These are phyloP conservation scores for Calephelis virginiensis DNA, from an alignment of 1,140 invertebrate genomes.

Conservation along the genomic window DNA sequence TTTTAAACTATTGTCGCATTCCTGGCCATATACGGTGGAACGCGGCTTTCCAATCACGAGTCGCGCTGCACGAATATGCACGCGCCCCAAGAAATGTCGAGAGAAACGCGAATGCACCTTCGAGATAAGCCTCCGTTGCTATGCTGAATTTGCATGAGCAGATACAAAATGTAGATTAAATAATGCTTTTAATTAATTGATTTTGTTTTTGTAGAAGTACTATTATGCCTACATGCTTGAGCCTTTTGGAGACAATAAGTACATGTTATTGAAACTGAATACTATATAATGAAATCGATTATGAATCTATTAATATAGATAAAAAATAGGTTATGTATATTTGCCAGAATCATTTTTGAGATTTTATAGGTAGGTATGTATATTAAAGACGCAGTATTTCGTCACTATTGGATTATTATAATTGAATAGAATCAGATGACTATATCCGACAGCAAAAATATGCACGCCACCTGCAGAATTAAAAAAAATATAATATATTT, in stretches of 20 bases:
- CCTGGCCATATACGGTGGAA: constrained; percentile 37
- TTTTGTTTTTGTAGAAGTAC: not conserved
- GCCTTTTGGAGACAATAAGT: constrained; percentile 29
- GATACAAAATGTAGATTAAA: constrained; percentile 39
- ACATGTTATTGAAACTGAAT: not conserved
- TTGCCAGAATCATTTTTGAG: too few relatives aligned
- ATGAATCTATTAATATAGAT: too few relatives aligned
- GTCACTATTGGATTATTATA: too few relatives aligned
- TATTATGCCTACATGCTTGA: constrained; percentile 28
- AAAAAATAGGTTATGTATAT: too few relatives aligned
- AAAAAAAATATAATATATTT: too few relatives aligned
- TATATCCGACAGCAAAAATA: too few relatives aligned
- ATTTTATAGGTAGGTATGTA: too few relatives aligned
- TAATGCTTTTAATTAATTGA: constrained; percentile 21
- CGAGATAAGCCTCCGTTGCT: constrained; percentile 45
- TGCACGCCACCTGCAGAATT: too few relatives aligned
- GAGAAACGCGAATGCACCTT: constrained; percentile 35
- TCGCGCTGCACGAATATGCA: constrained; percentile 28
- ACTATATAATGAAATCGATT: too few relatives aligned
- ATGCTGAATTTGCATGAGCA: constrained; percentile 52
- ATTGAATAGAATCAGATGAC: too few relatives aligned
- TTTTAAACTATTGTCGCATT: constrained; percentile 48
- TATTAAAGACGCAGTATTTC: too few relatives aligned
- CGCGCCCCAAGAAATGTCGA: constrained; percentile 38
- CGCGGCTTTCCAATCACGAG: constrained; percentile 34